A percentile compares a stretch with the other conserved stretches of the same genome.
Evolutionary conservation across 2,888 invertebrate genomes (phyloP).

Genomic region (Phymatocera aterrima): DNA sequence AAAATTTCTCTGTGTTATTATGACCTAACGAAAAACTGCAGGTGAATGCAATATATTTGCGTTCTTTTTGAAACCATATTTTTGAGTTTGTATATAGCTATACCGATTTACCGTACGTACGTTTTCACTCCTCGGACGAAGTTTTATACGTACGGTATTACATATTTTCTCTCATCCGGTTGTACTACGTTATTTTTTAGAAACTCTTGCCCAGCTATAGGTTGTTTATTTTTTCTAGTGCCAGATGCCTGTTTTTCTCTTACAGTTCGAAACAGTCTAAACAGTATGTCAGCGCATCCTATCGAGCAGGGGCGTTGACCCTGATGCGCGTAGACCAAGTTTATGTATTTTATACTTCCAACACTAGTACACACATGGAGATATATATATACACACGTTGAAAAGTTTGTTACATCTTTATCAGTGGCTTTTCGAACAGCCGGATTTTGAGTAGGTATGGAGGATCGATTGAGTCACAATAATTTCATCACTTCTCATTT

Average conservation of each 20-base stretch:
- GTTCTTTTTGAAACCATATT: too few relatives aligned
- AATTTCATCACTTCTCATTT: not conserved
- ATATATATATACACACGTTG: not conserved
- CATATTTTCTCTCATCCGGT: not conserved
- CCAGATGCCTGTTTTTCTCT: slow-evolving; percentile 11
- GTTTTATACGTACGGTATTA: too few relatives aligned
- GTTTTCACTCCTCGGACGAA: not conserved
- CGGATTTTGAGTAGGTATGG: not conserved
- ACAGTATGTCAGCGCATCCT: not conserved
- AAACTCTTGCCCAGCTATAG: not conserved
- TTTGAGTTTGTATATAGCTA: too few relatives aligned
- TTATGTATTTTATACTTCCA: not conserved
- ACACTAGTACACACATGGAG: too few relatives aligned
- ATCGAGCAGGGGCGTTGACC: not conserved
- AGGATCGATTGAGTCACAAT: too few relatives aligned
- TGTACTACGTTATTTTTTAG: not conserved
- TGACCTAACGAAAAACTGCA: too few relatives aligned
- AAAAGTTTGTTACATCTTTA: not conserved
- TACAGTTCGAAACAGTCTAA: not conserved
- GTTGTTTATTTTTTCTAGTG: slow-evolving; percentile 10
- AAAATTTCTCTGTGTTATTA: not conserved
- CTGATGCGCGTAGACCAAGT: not conserved
- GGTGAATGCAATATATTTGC: too few relatives aligned
- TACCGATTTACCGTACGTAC: too few relatives aligned
- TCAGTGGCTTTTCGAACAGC: not conserved